Conservation (phyloP, 2,113 vertebrate species). For the Casuarius casuarius region DNA sequence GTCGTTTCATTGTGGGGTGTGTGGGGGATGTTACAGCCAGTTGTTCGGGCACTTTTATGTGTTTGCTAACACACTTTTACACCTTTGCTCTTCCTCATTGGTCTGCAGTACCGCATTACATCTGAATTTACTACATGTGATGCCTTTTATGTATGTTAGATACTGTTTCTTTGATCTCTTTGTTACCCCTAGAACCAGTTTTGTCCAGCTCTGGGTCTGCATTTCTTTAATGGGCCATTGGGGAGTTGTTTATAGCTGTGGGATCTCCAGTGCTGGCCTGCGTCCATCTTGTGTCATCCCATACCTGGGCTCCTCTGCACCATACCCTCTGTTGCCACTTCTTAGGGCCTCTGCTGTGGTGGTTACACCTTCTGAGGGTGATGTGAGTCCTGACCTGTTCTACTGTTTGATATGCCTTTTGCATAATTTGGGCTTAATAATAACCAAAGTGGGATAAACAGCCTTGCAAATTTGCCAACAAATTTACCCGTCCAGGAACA, state of each 20-base stretch:
- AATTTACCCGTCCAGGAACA: not conserved
- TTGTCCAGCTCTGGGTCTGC: not conserved
- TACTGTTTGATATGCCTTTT: not conserved
- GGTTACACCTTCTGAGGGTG: not conserved
- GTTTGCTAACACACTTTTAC: not conserved
- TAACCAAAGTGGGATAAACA: not conserved
- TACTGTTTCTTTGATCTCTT: not conserved
- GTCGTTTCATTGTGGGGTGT: too few relatives aligned
- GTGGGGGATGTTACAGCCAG: accelerated
- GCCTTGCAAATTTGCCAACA: not conserved
- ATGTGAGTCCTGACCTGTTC: not conserved
- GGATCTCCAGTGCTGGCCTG: not conserved
- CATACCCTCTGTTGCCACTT: not conserved
- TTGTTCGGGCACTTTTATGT: not conserved
- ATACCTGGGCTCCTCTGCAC: accelerated
- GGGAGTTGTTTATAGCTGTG: not conserved
- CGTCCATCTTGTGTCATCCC: not conserved
- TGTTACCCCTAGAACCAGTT: not conserved
- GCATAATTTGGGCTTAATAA: not conserved
- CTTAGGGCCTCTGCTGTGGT: not conserved
- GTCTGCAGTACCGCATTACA: not conserved
- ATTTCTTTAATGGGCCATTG: not conserved
- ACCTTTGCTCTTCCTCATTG: not conserved
- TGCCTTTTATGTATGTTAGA: not conserved
- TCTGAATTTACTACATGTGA: too few relatives aligned